Percentiles rank a stretch among this genome's conserved stretches.
These are phyloP conservation scores for Antechinus flavipes DNA, from an alignment of 2,113 vertebrate species.

Conservation along the genomic window DNA sequence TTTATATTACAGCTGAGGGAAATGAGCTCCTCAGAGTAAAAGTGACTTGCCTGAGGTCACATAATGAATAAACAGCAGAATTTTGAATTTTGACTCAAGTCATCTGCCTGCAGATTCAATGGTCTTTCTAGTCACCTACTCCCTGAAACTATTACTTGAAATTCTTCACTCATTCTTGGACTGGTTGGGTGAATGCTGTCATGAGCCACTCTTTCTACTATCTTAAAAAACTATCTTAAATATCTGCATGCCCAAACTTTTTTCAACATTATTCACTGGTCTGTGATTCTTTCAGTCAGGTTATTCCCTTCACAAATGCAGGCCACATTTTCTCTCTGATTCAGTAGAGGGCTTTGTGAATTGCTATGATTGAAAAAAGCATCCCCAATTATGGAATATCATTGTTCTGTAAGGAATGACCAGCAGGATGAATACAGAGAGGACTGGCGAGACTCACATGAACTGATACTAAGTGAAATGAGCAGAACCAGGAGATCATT, in stretches of 20 bases:
- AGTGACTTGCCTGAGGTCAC: background rate
- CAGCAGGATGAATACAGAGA: too few species aligned
- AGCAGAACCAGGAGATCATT: too few species aligned
- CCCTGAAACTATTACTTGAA: background rate
- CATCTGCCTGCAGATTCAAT: background rate
- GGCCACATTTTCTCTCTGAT: background rate
- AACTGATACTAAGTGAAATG: too few species aligned
- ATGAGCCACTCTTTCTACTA: background rate
- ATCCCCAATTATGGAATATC: too few species aligned
- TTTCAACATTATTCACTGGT: background rate
- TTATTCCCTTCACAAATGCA: background rate
- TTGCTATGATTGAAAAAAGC: background rate
- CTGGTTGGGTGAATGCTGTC: background rate
- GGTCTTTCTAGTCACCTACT: background rate
- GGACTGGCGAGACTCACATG: too few species aligned
- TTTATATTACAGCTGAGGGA: background rate
- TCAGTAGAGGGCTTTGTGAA: background rate
- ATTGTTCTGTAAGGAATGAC: too few species aligned
- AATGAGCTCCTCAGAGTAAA: background rate
- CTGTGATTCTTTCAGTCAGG: background rate
- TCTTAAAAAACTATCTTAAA: background rate
- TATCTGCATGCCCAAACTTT: background rate
- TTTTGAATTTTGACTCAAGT: background rate
- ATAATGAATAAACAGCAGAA: background rate
- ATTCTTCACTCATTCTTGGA: background rate